Evolutionary conservation across 2,113 vertebrate species (phyloP), one percentile per base, ranked within the genome.

Genomic region (Parotia lawesii): DNA sequence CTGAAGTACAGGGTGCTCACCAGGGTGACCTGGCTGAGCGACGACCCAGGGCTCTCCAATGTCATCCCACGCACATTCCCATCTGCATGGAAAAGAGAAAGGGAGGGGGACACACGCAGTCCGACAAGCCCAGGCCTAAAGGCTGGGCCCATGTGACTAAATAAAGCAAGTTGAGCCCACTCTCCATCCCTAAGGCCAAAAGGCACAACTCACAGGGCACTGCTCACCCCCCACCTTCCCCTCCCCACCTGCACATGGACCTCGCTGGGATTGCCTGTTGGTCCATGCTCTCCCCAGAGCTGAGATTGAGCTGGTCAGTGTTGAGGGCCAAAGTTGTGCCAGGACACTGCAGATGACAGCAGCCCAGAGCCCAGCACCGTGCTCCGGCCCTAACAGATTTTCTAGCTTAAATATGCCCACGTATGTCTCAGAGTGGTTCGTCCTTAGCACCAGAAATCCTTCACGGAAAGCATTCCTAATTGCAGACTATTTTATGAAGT

Each of bases 1-100:
- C 97, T 98, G 96, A 99, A 99, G 60, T 97, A 94, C 96, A 98
- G 96, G 5, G 97, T 98, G 97, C 98, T 99, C 81, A 99, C 95
- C 57, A 99, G 87, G 2, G 97, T 89, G 47, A 99, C 96, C 94
- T 98, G 98, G 44, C 96, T 95, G 69, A 97, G 76, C 0, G 95
- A 87, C 1, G 95, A 85, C 10, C 53, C 79, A 2, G 67, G 21
- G 2, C 38, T 97, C 48, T 93, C 81, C 75, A 67, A 6, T 0
- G 4, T 21, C 4, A 62, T 47, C 31, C 44, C 23, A 4, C 0
- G 42, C 12, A 48, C 5, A 2, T 89, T 85, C 45, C 96, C 97
- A 33, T 94, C 98, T 66, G 97, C 47, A 40, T 0, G 38, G 8
- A 21, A 58, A 53, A 96, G 51, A 86, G 23, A 13, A 3, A 3